These are phyloP conservation scores for Oostethus manadensis DNA, from an alignment of 2,113 vertebrate genomes.

Conservation along the genomic window DNA sequence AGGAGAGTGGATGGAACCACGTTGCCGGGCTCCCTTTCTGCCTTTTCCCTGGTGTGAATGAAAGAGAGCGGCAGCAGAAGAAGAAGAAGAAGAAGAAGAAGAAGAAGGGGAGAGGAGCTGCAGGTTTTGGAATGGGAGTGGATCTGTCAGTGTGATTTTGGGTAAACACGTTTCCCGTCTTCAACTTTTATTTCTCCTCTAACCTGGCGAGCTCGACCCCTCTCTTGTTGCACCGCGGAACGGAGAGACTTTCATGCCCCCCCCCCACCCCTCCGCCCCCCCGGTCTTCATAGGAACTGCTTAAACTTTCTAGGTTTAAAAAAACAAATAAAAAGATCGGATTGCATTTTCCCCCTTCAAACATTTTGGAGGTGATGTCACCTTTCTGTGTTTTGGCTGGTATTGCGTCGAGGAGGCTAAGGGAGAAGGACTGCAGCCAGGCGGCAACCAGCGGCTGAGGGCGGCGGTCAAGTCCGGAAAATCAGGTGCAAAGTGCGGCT, in stretches of 20 bases:
- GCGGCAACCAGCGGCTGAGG: slow-evolving; percentile 59
- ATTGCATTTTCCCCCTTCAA: slow-evolving; percentile 71
- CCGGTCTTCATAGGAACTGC: slow-evolving; percentile 46
- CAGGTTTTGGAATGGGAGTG: slow-evolving; percentile 50
- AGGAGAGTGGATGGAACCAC: slow-evolving; percentile 57
- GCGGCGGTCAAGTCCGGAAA: slow-evolving; percentile 63
- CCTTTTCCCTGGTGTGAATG: slow-evolving; percentile 56
- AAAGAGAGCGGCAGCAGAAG: slow-evolving; percentile 42
- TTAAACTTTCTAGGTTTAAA: slow-evolving; percentile 68
- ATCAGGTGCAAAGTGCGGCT: slow-evolving; percentile 76
- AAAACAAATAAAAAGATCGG: slow-evolving; percentile 74
- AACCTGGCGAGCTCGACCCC: slow-evolving; percentile 45
- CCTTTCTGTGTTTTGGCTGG: slow-evolving; percentile 72
- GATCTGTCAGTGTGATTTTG: slow-evolving; percentile 58
- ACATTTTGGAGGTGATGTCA: slow-evolving; percentile 76
- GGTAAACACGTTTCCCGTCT: slow-evolving; percentile 56
- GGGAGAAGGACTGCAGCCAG: slow-evolving; percentile 55
- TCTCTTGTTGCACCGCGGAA: slow-evolving; percentile 33
- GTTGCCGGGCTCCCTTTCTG: slow-evolving; percentile 40
- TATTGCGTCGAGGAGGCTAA: slow-evolving; percentile 66
- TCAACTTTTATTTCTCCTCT: slow-evolving; percentile 53
- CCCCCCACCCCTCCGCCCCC: slow-evolving; percentile 9
- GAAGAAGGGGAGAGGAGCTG: slow-evolving; percentile 31
- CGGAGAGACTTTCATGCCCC: slow-evolving; percentile 38
- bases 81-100: slow-evolving; percentile 8